phyloP scores from a whole-genome alignment of 1,140 invertebrate genomes.

The Cherax quadricarinatus region DNA sequence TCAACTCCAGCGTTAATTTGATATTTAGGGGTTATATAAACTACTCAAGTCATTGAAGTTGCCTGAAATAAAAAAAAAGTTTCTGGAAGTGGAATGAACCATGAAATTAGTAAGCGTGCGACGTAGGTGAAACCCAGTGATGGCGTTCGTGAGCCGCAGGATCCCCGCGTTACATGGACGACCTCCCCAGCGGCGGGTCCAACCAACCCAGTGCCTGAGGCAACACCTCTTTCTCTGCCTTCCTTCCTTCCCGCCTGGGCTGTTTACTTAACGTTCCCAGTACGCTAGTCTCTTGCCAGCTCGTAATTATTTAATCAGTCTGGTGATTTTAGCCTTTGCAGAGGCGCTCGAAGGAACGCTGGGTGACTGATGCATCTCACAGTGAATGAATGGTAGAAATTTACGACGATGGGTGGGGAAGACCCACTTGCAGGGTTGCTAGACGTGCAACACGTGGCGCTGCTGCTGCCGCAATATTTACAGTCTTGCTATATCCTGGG shows the following conservation, averaged over 20 bases:
- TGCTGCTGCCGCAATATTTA: not conserved
- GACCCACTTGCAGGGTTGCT: constrained; percentile 31
- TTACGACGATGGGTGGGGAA: not conserved
- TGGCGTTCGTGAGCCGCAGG: not conserved
- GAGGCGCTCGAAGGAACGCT: not conserved
- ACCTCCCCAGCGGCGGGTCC: constrained; percentile 62
- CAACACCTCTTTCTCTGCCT: constrained; percentile 44
- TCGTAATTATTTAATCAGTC: constrained; percentile 5
- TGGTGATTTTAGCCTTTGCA: not conserved
- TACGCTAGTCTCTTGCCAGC: constrained; percentile 9
- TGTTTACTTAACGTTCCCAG: constrained; percentile 11
- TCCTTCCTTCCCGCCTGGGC: constrained; percentile 4
- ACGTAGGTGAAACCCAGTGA: constrained; percentile 34
- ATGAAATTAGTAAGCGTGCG: constrained; percentile 15
- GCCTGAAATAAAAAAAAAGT: not conserved
- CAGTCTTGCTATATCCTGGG: not conserved
- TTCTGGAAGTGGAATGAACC: not conserved
- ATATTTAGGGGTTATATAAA: constrained; percentile 7
- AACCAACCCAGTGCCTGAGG: constrained; percentile 55
- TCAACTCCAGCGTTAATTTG: constrained; percentile 30
- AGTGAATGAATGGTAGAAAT: not conserved
- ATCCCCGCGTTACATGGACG: constrained; percentile 15
- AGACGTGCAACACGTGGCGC: constrained; percentile 53
- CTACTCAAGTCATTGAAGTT: not conserved
- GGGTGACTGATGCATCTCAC: not conserved